Conservation (phyloP, 2,797 vertebrate genomes). For the Mormyrops boulengeri region DNA sequence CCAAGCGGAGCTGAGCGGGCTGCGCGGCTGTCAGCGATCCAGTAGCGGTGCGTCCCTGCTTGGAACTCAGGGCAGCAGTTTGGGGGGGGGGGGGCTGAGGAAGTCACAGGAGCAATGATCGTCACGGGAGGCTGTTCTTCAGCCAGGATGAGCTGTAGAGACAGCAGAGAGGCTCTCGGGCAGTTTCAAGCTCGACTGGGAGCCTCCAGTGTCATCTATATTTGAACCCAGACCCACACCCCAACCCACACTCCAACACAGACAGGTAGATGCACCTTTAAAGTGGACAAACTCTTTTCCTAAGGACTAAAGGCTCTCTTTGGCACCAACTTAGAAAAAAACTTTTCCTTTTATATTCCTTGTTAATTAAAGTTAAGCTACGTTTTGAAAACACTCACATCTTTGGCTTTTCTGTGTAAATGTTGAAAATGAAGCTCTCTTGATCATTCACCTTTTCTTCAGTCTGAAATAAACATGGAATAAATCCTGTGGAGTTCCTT, state of each 20-base stretch:
- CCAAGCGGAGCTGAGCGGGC: neutral
- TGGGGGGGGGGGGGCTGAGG: neutral
- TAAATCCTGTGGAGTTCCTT: neutral
- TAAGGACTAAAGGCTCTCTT: neutral
- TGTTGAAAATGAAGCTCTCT: neutral
- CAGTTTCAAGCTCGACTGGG: neutral
- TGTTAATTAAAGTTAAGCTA: neutral
- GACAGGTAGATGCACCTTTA: neutral
- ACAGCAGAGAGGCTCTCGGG: neutral
- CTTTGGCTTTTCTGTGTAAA: neutral
- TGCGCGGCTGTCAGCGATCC: neutral
- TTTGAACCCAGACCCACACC: neutral
- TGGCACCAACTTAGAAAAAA: neutral
- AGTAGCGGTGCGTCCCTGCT: neutral
- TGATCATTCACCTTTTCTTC: neutral
- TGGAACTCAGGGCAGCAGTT: neutral
- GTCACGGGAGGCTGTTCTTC: constrained; percentile 7
- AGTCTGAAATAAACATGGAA: neutral
- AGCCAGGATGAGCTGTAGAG: neutral
- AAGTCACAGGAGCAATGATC: neutral
- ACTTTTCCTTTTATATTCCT: neutral
- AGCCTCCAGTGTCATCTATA: neutral
- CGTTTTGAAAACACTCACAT: neutral
- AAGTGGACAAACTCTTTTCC: neutral
- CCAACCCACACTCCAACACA: neutral